A percentile compares a stretch with the other conserved stretches of the same genome.
These are phyloP conservation scores for Epiblema foenella DNA, from an alignment of 2,888 invertebrate genomes.

Conservation along the genomic window DNA sequence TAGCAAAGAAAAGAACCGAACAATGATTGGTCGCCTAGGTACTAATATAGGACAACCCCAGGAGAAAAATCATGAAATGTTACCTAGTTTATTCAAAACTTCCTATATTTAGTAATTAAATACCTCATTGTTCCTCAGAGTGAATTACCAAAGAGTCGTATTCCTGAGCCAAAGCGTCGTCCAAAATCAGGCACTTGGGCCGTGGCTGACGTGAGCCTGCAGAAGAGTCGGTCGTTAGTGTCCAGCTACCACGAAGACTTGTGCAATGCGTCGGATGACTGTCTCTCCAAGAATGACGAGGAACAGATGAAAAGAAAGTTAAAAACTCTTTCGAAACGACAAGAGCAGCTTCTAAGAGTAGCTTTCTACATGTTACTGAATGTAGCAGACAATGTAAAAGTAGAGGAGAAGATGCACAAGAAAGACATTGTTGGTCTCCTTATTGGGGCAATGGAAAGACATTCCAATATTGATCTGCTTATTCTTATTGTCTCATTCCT, in stretches of 20 bases:
- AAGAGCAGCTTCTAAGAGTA: slow-evolving; percentile 95
- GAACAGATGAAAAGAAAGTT: slow-evolving; percentile 91
- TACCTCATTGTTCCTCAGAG: slow-evolving; percentile 65
- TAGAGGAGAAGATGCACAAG: slow-evolving; percentile 98
- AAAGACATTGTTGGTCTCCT: slow-evolving; percentile 95
- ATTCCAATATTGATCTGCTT: slow-evolving; percentile 93
- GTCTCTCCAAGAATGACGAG: slow-evolving; percentile 86
- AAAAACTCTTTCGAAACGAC: slow-evolving; percentile 93
- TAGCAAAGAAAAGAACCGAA: too few relatives aligned
- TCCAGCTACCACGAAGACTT: slow-evolving; percentile 89
- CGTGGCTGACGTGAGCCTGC: slow-evolving; percentile 81
- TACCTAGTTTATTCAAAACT: too few relatives aligned
- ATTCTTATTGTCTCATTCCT: slow-evolving; percentile 96
- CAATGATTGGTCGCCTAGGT: too few relatives aligned
- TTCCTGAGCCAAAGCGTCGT: slow-evolving; percentile 89
- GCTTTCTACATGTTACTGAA: slow-evolving; percentile 97
- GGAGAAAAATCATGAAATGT: too few relatives aligned
- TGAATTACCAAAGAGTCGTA: slow-evolving; percentile 88
- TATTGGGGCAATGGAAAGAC: slow-evolving; percentile 94
- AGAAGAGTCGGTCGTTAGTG: slow-evolving; percentile 86
- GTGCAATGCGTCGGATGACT: slow-evolving; percentile 80
- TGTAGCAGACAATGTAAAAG: slow-evolving; percentile 96
- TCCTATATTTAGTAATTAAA: background rate
- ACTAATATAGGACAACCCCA: too few relatives aligned
- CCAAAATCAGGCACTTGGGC: slow-evolving; percentile 92